phyloP scores from a whole-genome alignment of 2,797 vertebrate species.

The Loriculus beryllinus region DNA sequence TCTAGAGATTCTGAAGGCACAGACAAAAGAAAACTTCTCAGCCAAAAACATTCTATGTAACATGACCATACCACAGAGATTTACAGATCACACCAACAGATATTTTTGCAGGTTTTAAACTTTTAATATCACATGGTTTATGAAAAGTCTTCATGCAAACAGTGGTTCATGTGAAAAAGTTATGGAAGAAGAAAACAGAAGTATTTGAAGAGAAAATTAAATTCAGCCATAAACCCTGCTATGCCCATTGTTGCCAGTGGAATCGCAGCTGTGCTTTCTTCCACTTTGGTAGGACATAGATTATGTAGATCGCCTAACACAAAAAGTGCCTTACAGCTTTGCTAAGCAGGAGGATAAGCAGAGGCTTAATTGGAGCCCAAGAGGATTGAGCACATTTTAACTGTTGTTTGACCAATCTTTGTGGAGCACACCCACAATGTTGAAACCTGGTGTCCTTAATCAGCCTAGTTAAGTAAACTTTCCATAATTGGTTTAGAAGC shows the following conservation, averaged over 20 bases:
- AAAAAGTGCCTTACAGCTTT: neutral
- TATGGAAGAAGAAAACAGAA: neutral
- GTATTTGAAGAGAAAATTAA: neutral
- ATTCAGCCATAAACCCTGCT: neutral
- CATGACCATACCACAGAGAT: neutral
- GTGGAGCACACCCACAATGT: neutral
- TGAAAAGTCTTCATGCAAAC: neutral
- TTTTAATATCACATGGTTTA: neutral
- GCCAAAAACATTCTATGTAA: accelerated
- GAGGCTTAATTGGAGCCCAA: neutral
- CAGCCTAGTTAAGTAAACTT: neutral
- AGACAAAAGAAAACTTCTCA: neutral
- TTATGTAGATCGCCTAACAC: neutral
- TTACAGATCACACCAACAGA: neutral
- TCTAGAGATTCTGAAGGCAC: neutral
- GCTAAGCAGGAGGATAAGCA: neutral
- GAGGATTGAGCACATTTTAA: neutral
- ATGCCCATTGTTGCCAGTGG: accelerated
- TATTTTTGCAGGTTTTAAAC: neutral
- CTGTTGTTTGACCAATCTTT: neutral
- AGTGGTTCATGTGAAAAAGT: neutral
- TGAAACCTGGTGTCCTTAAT: neutral
- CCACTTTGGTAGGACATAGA: neutral
- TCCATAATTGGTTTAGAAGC: neutral
- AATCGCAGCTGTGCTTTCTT: neutral